These are phyloP conservation scores for Drosophila rubida DNA, from an alignment of 2,888 invertebrate genomes.

Conservation along the genomic window DNA sequence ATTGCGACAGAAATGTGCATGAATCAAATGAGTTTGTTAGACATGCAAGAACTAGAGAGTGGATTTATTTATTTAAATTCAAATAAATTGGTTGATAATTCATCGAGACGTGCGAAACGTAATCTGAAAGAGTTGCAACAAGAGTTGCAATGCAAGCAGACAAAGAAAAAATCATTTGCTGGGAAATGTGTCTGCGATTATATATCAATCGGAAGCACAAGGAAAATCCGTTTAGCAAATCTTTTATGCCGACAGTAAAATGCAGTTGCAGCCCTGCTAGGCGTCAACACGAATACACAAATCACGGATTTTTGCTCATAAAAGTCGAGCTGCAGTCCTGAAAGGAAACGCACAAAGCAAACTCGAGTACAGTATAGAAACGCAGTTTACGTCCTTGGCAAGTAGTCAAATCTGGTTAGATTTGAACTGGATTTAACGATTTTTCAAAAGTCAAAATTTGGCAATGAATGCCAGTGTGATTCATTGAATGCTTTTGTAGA, in stretches of 20 bases:
- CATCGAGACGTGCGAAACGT: background rate
- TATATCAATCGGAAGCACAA: constrained; percentile 21
- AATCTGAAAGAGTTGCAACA: no score
- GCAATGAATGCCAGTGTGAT: background rate
- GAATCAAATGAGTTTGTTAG: background rate
- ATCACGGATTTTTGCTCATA: no score
- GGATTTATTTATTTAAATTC: background rate
- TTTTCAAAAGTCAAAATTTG: background rate
- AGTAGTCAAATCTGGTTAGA: background rate
- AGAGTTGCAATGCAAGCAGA: background rate
- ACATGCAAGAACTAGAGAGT: background rate
- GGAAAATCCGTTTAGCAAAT: constrained; percentile 20
- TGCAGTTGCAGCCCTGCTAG: background rate
- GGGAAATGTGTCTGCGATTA: constrained; percentile 5
- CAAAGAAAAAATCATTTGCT: background rate
- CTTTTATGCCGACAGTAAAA: constrained; percentile 8
- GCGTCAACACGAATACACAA: no score
- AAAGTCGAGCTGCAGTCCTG: no score
- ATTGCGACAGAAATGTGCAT: background rate
- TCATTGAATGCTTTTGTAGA: background rate
- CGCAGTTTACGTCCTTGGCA: background rate
- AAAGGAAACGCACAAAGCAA: background rate
- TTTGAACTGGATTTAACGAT: background rate
- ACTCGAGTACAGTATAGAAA: background rate
- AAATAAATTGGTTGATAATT: background rate